Conservation (phyloP, 2,113 vertebrate genomes). For the Meriones unguiculatus region DNA sequence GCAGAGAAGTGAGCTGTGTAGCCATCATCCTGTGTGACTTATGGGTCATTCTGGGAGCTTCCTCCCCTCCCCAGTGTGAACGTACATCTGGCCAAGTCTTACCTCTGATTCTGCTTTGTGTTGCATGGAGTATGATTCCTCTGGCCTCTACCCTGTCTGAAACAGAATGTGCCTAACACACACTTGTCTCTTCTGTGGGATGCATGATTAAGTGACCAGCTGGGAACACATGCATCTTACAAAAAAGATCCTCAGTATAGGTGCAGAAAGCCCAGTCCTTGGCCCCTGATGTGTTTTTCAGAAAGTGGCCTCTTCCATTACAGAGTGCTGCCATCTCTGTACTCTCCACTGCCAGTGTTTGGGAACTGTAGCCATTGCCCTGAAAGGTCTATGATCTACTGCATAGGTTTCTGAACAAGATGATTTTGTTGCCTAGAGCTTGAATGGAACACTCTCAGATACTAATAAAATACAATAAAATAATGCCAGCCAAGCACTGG, state of each 20-base stretch:
- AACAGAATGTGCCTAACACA: neutral
- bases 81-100: neutral
- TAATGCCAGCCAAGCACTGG: neutral
- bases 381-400: neutral
- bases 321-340: accelerated
- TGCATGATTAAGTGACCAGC: neutral
- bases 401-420: neutral
- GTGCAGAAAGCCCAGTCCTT: neutral
- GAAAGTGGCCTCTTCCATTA: neutral
- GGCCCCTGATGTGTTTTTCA: neutral
- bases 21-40: neutral
- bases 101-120: neutral
- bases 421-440: neutral
- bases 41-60: neutral
- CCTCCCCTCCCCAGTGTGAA: neutral
- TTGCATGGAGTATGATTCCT: neutral
- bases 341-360: too few relatives aligned
- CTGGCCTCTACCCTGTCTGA: neutral
- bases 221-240: neutral
- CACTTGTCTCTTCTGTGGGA: neutral
- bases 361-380: neutral
- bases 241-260: neutral
- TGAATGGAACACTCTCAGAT: neutral
- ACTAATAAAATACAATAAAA: neutral
- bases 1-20: neutral